Conservation (phyloP, 2,113 vertebrate genomes). For the Perca flavescens region DNA sequence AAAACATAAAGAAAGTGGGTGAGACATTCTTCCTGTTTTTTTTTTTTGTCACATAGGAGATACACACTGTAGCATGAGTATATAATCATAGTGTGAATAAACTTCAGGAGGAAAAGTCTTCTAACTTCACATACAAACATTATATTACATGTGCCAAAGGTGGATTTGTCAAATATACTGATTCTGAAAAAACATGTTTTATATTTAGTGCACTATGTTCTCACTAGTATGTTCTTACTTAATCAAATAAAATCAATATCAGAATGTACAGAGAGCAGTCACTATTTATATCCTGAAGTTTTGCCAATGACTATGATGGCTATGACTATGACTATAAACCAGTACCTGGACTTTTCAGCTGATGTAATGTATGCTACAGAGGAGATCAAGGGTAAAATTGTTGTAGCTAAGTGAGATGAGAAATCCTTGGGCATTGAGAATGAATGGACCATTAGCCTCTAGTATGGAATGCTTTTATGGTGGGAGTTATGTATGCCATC, state of each 20-base stretch:
- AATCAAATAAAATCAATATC: no score
- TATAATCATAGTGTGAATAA: not conserved
- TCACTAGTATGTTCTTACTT: not conserved
- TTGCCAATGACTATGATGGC: no score
- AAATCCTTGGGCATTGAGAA: constrained; percentile 65
- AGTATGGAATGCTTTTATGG: constrained; percentile 79
- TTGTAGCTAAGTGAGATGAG: constrained; percentile 73
- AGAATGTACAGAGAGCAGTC: not conserved
- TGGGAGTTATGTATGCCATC: constrained; percentile 77
- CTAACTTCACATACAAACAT: not conserved
- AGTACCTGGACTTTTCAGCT: constrained; percentile 72
- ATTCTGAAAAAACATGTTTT: not conserved
- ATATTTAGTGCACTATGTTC: not conserved
- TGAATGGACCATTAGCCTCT: constrained; percentile 73
- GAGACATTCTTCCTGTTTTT: no score
- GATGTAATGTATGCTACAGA: constrained; percentile 82
- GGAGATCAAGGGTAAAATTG: constrained; percentile 68
- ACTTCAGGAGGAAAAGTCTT: not conserved
- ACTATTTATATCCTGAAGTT: not conserved
- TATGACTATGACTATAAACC: not conserved
- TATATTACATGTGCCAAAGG: not conserved
- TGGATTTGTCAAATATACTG: no score
- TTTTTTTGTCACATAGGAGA: not conserved
- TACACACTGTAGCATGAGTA: not conserved
- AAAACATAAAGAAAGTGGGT: not conserved